Evolutionary conservation across 2,113 vertebrate species (phyloP), one percentile per base, ranked within the genome.

Genomic region (Heptranchias perlo): DNA sequence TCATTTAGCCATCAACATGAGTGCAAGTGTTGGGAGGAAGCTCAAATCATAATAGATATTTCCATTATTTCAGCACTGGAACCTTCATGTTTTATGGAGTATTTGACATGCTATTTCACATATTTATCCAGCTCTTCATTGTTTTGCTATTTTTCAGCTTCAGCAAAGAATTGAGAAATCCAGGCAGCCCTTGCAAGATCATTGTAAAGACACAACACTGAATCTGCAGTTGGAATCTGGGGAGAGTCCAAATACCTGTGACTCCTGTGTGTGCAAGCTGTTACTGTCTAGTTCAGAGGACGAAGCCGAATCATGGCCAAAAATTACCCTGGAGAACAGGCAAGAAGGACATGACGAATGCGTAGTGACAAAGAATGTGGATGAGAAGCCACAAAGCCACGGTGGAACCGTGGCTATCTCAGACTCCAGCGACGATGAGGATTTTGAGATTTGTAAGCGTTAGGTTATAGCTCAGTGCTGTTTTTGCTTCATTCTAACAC

Each of bases 101-200:
- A 62, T 58, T 76, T 96, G 95, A 84, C 11, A 58, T 82, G 69
- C 69, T 18, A 82, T 23, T 82, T 4, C 35, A 39, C 3, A 39
- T 39, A 16, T 35, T n/a, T 93, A 7, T n/a, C 47, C 3, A n/a
- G 5, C 6, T 62, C 18, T 58, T 3, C 7, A 44, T 47, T 69
- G 8, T 31, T 86, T 61, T 86, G 35, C 61, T 86, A 14, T 49
- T 69, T 76, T 58, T 44, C 84, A 96, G 96, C 96, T 96, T 96
- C 96, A 86, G 39, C 54, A 96, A 86, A 89, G 39, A 78, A 82
- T 96, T 6, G 6, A 13, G 25, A 86, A 73, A 31, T 84, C 95
- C 64, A 86, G 31, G 89, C 21, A 65, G 7, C 18, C 25, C 49
- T 5, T 58, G 65, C 47, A 47, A 31, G 44, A 69, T 69, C 16